Base-by-base conservation (phyloP, 2,113 vertebrate genomes). In the Myrmecophaga tridactyla region DNA sequence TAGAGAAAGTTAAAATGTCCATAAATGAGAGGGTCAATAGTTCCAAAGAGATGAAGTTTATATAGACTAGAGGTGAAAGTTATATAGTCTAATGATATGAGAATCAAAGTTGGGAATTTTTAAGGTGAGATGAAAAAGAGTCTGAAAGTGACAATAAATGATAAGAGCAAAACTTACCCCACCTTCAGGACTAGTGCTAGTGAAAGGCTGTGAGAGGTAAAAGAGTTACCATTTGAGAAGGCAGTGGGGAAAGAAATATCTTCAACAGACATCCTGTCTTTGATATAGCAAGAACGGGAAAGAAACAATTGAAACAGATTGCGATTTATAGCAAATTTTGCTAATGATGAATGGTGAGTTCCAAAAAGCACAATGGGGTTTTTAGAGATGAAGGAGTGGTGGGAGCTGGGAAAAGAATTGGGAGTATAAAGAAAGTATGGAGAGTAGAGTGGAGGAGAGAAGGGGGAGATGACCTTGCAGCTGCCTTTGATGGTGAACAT, bases 381-480 rank as follows among this genome's bases (percentile, higher is more conserved):
- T 94, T 80, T 85, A 65, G 25, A 93, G 72, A 73, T 56, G 25
- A 0, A 6, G 21, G 6, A 75, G 7, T 60, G 6, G 5, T 63
- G 86, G 3, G 4, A 60, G 0, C 41, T 39, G 8, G 58, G 29
- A 82, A 67, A 9, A 46, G 12, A 17, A 51, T 2, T 86, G 20
- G 46, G 21, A 39, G 41, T 43, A 3, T 65, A 39, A 11, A n/a
- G 18, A 65, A 5, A 62, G 34, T 6, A 29, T 17, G 23, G 53
- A 86, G 43, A 58, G 25, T 4, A 70, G 43, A 78, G 39, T 11
- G 29, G n/a, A 77, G 34, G 10, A 43, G 34, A 39, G 6, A 12
- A 9, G 3, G 21, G 11, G 4, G 76, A 34, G 76, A n/a, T n/a
- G n/a, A n/a, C n/a, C n/a, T 6, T 2, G 10, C 2, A 56, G 4